Evolutionary conservation across 2,797 vertebrate genomes (phyloP), one percentile per base, ranked within the genome.

Genomic region (Corythornis leucogaster): DNA sequence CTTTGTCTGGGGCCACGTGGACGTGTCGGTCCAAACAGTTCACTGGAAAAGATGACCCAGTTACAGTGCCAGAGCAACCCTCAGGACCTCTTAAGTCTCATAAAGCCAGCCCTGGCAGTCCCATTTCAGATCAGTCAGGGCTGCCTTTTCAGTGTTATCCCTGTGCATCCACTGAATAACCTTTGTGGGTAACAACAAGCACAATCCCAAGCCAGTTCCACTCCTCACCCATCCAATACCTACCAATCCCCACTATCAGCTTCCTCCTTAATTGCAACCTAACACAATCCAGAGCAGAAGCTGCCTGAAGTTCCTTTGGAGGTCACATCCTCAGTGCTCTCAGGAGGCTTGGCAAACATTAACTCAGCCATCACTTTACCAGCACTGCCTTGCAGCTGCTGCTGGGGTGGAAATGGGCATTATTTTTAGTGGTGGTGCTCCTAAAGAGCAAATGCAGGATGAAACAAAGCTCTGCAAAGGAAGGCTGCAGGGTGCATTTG

Each of bases 21-120:
- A 96, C 96, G 2, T 97, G 97, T 51, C 95, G 89, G 58, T 97
- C 97, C 88, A 97, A 62, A 71, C 96, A 97, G 70, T 97, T 97
- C 83, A 97, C 97, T 97, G 91, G 48, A 95, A 93, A 69, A 84
- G 45, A 95, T 8, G 7, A 89, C 35, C 20, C 78, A 55, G 40
- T 18, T 19, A 85, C 40, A 89, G 3, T 66, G 61, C 45, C 45
- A 76, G 59, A 69, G 15, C 14, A 77, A 22, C 17, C 13, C 42
- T 77, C 53, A 87, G 48, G 28, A 51, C 7, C 25, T 62, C 46
- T 45, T 38, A 71, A 14, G 4, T 68, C 38, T 43, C 50, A 66
- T 11, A 61, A 84, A 84, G 22, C 16, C 75, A 79, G 20, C 26
- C 46, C 43, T 45, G 15, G 33, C 26, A 63, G n/a, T 51, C 35